These are phyloP conservation scores for Semicossyphus pulcher DNA, from an alignment of 2,113 vertebrate species.

Conservation along the genomic window DNA sequence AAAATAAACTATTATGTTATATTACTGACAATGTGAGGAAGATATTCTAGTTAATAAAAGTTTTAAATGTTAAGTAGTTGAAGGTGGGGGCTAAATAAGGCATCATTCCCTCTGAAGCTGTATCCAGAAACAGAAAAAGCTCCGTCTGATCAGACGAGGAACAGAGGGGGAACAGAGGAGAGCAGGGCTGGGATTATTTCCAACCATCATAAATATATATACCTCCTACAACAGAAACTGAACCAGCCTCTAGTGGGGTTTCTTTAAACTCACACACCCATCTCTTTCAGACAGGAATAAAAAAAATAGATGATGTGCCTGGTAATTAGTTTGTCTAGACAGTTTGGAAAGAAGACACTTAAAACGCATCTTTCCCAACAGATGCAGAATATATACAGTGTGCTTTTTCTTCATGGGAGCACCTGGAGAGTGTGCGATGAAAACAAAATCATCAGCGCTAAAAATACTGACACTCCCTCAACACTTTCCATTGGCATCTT, in stretches of 20 bases:
- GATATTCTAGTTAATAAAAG: slow-evolving; percentile 20
- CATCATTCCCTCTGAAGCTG: slow-evolving; percentile 18
- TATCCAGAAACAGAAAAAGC: slow-evolving; percentile 15
- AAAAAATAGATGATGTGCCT: slow-evolving; percentile 57
- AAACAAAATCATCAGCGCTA: slow-evolving; percentile 55
- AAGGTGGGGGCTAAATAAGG: slow-evolving; percentile 31
- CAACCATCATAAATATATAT: slow-evolving; percentile 60
- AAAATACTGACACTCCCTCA: slow-evolving; percentile 62
- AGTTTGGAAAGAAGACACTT: slow-evolving; percentile 72
- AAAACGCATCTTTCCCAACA: slow-evolving; percentile 66
- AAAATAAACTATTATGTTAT: background rate
- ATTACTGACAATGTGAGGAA: background rate
- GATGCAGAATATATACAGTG: slow-evolving; percentile 40
- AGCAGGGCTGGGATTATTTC: slow-evolving; percentile 42
- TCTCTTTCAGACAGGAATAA: slow-evolving; percentile 58
- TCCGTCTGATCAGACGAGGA: slow-evolving; percentile 23
- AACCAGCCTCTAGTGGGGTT: slow-evolving; percentile 54
- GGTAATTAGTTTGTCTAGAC: slow-evolving; percentile 84
- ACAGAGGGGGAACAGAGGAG: slow-evolving; percentile 22
- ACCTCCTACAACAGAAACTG: slow-evolving; percentile 47
- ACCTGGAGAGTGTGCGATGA: slow-evolving; percentile 51
- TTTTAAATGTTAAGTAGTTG: background rate
- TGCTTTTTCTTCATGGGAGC: slow-evolving; percentile 29
- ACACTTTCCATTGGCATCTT: slow-evolving; percentile 41
- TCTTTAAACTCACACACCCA: slow-evolving; percentile 67